Conservation (phyloP, 2,797 vertebrate genomes). For the Podarcis siculus region DNA sequence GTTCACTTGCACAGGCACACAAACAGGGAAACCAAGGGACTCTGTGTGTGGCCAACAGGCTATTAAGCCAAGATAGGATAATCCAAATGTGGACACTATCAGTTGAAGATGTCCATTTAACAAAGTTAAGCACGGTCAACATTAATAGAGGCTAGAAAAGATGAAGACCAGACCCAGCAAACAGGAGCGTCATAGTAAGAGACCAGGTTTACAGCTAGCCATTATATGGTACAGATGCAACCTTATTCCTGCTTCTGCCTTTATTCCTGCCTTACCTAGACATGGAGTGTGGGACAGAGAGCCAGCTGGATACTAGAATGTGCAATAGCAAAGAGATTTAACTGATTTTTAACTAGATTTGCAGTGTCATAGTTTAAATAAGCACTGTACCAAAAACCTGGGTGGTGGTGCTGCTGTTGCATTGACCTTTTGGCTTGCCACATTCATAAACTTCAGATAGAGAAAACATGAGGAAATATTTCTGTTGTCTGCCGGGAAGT, state of each 20-base stretch:
- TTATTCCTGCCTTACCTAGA: too few relatives aligned
- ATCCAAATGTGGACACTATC: too few relatives aligned
- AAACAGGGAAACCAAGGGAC: too few relatives aligned
- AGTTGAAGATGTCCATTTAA: not conserved
- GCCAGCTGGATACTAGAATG: not conserved
- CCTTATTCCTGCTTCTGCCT: not conserved
- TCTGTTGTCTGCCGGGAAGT: conserved; percentile 49
- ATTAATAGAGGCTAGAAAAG: too few relatives aligned
- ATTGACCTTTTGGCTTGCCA: conserved; percentile 13
- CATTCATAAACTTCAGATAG: conserved; percentile 13
- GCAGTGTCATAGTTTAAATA: not conserved
- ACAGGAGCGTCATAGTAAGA: not conserved
- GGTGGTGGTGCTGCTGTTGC: not conserved
- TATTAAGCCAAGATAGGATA: too few relatives aligned
- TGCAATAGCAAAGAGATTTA: not conserved
- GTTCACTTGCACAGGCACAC: too few relatives aligned
- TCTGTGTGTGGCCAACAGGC: too few relatives aligned
- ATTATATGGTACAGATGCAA: not conserved
- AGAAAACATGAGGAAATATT: conserved; percentile 41
- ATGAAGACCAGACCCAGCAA: not conserved
- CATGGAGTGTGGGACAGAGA: not conserved
- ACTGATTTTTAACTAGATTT: not conserved
- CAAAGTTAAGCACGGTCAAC: not conserved
- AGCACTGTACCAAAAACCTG: not conserved
- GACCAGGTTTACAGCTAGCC: not conserved